Base-by-base conservation (phyloP, 2,113 vertebrate species). In the Lepisosteus osseus region DNA sequence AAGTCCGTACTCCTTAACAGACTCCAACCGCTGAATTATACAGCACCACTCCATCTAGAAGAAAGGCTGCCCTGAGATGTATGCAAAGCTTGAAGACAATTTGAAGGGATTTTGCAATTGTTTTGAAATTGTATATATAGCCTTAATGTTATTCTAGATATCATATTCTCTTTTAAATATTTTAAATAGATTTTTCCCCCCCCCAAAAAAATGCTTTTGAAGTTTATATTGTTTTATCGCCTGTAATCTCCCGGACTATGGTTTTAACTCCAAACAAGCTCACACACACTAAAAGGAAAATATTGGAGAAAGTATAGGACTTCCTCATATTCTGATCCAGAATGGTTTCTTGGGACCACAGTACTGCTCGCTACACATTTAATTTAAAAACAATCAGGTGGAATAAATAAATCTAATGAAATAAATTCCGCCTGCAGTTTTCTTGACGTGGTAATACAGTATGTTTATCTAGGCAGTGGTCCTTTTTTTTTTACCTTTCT, bases 91-190 rank as follows among this genome's bases (percentile, higher is more conserved):
- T 73, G 83, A 74, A 44, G 77, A 81, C 81, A 82, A 68, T 78
- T 76, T 86, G 80, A 86, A 85, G 82, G 89, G 89, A 82, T 86
- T 84, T 54, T 85, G 82, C 80, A 88, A 84, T 91, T 87, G 80
- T 67, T 83, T 82, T 81, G 77, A 81, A 84, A 89, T 89, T 85
- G 91, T 91, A 90, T 83, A 88, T 87, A 93, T 86, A 90, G 94
- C 95, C 95, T 96, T 96, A 96, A 96, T 87, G 88, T 86, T 89
- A 87, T 90, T 91, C 83, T 78, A 85, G 80, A 85, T 85, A 78
- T 88, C 83, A 75, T 79, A 86, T 89, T 86, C 83, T 76, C 69
- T 77, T 56, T 41, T 80, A 81, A 86, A 82, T 89, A 89, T 90
- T 61, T 92, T 88, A 90, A 81, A 65, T 41, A 72, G 5, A 51